phyloP scores from a whole-genome alignment of 2,888 invertebrate species.

The Axea sp. region DNA sequence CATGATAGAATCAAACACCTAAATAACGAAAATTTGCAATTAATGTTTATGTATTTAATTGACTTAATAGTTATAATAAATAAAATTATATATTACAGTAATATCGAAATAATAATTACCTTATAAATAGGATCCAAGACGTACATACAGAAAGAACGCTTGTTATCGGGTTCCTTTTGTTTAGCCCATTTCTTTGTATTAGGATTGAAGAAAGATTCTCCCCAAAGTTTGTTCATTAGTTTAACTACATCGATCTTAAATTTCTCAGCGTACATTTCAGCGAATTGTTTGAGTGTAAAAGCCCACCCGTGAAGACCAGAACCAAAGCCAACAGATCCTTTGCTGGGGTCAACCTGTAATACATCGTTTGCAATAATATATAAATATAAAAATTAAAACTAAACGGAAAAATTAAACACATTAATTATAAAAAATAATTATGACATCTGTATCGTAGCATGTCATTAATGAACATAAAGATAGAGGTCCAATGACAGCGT shows the following conservation, averaged over 20 bases:
- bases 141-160: constrained; percentile 99
- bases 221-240: constrained; percentile 98
- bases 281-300: constrained; percentile 99
- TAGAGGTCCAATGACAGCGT: constrained; percentile 89
- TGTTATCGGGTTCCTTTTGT: constrained; percentile 93
- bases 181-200: constrained; percentile 99
- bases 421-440: too few species aligned
- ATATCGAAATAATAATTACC: constrained; percentile 79
- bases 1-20: constrained; percentile 91
- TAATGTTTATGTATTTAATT: too few species aligned
- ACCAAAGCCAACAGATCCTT: constrained; percentile 99
- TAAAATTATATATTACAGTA: not conserved
- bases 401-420: too few species aligned
- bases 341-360: constrained; percentile 93
- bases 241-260: constrained; percentile 98
- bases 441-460: constrained; percentile 80
- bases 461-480: constrained; percentile 87
- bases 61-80: too few species aligned
- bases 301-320: constrained; percentile 99
- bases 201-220: constrained; percentile 99
- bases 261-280: constrained; percentile 99
- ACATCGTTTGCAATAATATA: not conserved
- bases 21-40: constrained; percentile 23
- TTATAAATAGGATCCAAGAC: constrained; percentile 99
- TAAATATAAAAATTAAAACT: not conserved